Evolutionary conservation across 1,140 invertebrate species (phyloP), one percentile per base, ranked within the genome.

Genomic region (Andrena cerasifolii): DNA sequence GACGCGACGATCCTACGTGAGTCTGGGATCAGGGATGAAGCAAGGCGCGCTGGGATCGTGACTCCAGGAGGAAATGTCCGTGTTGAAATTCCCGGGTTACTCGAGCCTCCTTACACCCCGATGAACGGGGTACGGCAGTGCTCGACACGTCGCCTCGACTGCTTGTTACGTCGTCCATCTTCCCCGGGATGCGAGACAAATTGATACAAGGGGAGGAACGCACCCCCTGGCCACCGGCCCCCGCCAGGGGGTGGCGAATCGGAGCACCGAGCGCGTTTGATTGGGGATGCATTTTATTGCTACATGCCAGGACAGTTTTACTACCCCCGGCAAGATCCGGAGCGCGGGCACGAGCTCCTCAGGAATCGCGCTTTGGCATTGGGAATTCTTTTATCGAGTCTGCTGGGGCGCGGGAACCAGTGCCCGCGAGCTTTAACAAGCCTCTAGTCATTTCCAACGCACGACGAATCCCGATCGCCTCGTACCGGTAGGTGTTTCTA

Each of bases 61-160:
- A 62, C 49, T 62, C 45, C 63, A 28, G 43, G n/a, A 24, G 36
- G 78, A 77, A 67, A 67, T 53, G 78, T 79, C 77, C 71, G 45
- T 14, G 74, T 66, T 61, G 72, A 67, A 66, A 80, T 80, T 80
- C 66, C 54, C 58, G 63, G 65, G 63, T 70, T 51, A 61, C 78
- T 80, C 61, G 65, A 77, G 78, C 58, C 54, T 43, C n/a, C 63
- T 70, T 56, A 77, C 74, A 58, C 73, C 40, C 68, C 74, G 78
- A 45, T 65, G 78, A 70, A 62, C 65, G 61, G n/a, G 53, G 45
- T 62, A 65, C 49, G 67, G 56, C 63, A 21, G 36, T 26, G 28
- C 36, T 16, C 49, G 51, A 14, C 49, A 12, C 51, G 10, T 54
- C 66, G 21, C 26, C 43, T 26, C 24, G 67, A 36, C 3, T 33